These are phyloP conservation scores for Aphyosemion australe DNA, from an alignment of 2,113 vertebrate species.

Conservation along the genomic window DNA sequence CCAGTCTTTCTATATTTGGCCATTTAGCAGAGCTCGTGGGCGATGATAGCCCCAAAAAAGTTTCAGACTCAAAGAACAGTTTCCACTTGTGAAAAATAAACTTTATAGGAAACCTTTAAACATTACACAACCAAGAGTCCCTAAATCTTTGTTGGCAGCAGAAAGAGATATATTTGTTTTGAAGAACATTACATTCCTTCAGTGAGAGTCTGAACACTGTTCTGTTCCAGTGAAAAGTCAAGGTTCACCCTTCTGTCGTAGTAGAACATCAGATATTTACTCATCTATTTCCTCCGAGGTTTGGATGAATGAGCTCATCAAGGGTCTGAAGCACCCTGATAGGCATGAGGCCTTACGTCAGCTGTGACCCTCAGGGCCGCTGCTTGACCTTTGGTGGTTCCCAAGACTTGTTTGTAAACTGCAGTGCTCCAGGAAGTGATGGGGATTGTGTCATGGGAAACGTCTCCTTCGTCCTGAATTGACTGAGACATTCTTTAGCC, in stretches of 20 bases:
- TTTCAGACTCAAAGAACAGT: no score
- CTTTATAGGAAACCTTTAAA: not conserved
- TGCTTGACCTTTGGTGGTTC: conserved; percentile 35
- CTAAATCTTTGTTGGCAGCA: not conserved
- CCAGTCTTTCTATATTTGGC: no score
- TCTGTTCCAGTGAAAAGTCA: not conserved
- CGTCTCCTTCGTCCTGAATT: conserved; percentile 29
- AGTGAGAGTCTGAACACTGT: not conserved
- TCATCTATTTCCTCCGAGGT: conserved; percentile 25
- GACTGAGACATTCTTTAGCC: conserved; percentile 36
- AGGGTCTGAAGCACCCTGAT: not conserved
- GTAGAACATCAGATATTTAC: not conserved
- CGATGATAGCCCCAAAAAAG: no score
- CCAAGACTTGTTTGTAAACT: conserved; percentile 42
- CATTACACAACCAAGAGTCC: not conserved
- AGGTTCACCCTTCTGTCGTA: conserved; percentile 6
- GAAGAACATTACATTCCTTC: not conserved
- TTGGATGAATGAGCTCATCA: conserved; percentile 11
- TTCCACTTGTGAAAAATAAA: no score
- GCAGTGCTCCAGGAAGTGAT: conserved; percentile 51
- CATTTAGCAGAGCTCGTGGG: no score
- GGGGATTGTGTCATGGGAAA: conserved; percentile 69
- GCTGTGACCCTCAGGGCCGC: conserved; percentile 19
- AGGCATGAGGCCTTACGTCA: conserved; percentile 47
- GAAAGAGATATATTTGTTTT: not conserved